Base-by-base conservation (phyloP, 2,113 vertebrate genomes). In the Cacatua alba region DNA sequence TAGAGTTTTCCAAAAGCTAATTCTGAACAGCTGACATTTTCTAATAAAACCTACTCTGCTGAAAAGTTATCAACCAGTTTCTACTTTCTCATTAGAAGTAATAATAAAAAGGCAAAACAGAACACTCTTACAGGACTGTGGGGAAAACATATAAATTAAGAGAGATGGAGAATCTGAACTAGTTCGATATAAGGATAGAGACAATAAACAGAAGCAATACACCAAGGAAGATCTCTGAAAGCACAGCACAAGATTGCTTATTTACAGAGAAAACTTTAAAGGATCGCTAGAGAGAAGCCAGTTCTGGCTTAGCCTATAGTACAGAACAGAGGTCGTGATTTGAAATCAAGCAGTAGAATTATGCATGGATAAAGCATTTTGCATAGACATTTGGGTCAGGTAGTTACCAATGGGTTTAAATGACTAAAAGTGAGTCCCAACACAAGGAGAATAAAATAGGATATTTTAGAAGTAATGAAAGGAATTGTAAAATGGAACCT, bases 61-160 rank as follows among this genome's bases (percentile, higher is more conserved):
- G 75, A 80, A 90, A 92, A 63, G 29, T 81, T 93, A 92, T 83
- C 53, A 94, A 43, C n/a, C 49, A n/a, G 10, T 70, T 89, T 91
- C 79, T 88, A 33, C 79, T 90, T 67, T 92, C 63, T 88, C 37
- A 83, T 92, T 96, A 92, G 29, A 90, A 71, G 39, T 12, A 83
- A 77, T 77, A 94, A 86, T 46, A 91, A 93, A 85, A 82, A 86
- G 20, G 41, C 31, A 92, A 94, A 95, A 14, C 55, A 93, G 28
- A 75, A 51, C 17, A 10, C 20, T 86, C 37, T 74, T 39, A 93
- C 31, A 90, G 33, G 29, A 57, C 79, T 19, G 17, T 53, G 29
- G 46, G 64, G 67, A 90, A 92, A 95, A 88, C 65, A 85, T 86
- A 88, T 46, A 94, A 93, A 94, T 41, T 79, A 93, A 82, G 85